Percentiles rank a stretch among this genome's conserved stretches.
Evolutionary conservation across 2,113 vertebrate species (phyloP).

Genomic region (Lophura nycthemera): DNA sequence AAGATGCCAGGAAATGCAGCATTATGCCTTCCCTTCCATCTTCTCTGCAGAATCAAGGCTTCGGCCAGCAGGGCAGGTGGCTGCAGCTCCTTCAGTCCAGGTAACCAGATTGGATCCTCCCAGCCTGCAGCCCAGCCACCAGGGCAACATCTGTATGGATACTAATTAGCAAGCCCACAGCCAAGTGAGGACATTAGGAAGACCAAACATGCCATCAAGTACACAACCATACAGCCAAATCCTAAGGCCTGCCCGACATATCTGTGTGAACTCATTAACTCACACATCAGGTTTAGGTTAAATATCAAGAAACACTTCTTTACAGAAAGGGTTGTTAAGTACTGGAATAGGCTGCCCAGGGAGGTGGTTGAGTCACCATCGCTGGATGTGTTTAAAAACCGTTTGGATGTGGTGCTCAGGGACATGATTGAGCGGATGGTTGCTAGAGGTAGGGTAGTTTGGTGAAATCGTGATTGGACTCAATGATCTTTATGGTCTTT

Average conservation of each 20-base stretch:
- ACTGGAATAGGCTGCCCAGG: no score
- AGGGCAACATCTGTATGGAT: not conserved
- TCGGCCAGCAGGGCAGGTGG: not conserved
- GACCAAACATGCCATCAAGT: not conserved
- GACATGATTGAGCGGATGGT: no score
- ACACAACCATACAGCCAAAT: not conserved
- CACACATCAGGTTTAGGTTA: no score
- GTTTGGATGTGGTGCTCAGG: no score
- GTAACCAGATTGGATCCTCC: not conserved
- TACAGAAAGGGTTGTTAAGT: no score
- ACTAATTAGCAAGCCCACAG: not conserved
- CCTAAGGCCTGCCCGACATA: not conserved
- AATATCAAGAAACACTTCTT: no score
- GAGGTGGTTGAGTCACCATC: no score
- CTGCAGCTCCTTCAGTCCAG: not conserved
- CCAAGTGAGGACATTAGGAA: not conserved
- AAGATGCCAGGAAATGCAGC: not conserved
- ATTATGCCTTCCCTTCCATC: not conserved
- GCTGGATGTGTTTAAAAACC: no score
- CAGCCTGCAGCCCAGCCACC: not conserved
- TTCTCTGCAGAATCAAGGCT: not conserved
- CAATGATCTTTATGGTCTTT: no score
- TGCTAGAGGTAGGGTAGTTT: no score
- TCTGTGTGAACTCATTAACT: not conserved
- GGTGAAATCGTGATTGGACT: no score